Conservation (phyloP, 2,797 vertebrate genomes). For the Oreortyx pictus region DNA sequence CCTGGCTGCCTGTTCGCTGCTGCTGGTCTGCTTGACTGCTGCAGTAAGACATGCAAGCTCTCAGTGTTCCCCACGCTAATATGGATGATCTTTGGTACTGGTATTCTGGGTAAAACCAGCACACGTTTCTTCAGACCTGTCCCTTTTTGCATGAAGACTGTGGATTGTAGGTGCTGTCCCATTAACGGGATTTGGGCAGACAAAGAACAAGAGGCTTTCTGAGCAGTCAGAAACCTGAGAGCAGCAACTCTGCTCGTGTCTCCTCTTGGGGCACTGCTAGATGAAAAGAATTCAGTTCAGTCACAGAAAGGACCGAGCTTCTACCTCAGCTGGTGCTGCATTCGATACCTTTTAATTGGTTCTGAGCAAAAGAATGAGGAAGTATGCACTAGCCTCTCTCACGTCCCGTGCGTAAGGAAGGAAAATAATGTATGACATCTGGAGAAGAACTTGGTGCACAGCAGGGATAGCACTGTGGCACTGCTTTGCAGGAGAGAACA, state of each 20-base stretch:
- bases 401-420: not conserved
- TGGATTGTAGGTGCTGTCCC: not conserved
- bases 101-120: not conserved
- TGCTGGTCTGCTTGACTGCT: not conserved
- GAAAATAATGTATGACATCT: accelerated
- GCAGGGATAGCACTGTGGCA: not conserved
- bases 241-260: accelerated
- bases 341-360: not conserved
- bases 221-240: not conserved
- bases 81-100: not conserved
- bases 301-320: not conserved
- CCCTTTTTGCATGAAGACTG: not conserved
- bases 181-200: accelerated
- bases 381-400: not conserved
- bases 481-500: not conserved
- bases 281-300: not conserved
- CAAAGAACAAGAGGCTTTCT: not conserved
- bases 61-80: not conserved
- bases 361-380: not conserved
- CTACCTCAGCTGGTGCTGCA: not conserved
- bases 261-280: not conserved
- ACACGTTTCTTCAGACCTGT: not conserved
- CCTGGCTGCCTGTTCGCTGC: not conserved
- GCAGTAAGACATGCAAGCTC: not conserved
- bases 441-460: not conserved